A percentile compares a stretch with the other conserved stretches of the same genome.
Evolutionary conservation across 2,888 invertebrate genomes (phyloP).

Genomic region (Hyposoter didymator): DNA sequence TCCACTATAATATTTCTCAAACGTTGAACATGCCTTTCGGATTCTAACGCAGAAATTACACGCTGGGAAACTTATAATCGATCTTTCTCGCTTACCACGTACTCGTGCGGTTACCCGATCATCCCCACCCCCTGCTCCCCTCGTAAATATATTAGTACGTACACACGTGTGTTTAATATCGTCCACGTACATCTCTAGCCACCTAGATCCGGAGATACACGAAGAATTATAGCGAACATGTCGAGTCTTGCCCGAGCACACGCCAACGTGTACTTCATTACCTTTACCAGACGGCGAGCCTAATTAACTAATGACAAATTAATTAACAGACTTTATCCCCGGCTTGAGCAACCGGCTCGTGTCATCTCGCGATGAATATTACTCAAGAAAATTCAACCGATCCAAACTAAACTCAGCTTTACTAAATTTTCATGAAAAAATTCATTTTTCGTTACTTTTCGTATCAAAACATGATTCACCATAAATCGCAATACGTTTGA

Average conservation of each 20-base stretch:
- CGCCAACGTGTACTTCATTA: slow-evolving; percentile 71
- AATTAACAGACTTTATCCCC: slow-evolving; percentile 74
- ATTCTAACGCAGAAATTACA: slow-evolving; percentile 12
- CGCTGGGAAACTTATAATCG: slow-evolving; percentile 54
- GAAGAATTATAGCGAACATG: slow-evolving; percentile 61
- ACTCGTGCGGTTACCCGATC: slow-evolving; percentile 65
- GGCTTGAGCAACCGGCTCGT: slow-evolving; percentile 73
- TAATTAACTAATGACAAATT: slow-evolving; percentile 78
- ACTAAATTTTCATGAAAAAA: neutral
- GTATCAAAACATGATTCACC: neutral
- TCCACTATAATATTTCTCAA: neutral
- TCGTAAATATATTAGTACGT: slow-evolving; percentile 37
- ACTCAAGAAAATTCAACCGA: neutral
- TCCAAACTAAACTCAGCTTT: neutral
- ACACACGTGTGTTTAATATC: slow-evolving; percentile 46
- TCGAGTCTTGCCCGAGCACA: slow-evolving; percentile 54
- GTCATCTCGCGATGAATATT: slow-evolving; percentile 49
- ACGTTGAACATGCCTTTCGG: neutral
- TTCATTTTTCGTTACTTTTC: neutral
- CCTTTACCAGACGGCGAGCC: slow-evolving; percentile 70
- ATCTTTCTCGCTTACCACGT: slow-evolving; percentile 58
- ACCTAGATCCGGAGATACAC: slow-evolving; percentile 66
- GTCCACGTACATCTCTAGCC: slow-evolving; percentile 57
- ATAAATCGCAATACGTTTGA: neutral
- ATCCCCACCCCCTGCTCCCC: slow-evolving; percentile 43